A percentile compares a stretch with the other conserved stretches of the same genome.
Evolutionary conservation across 2,888 invertebrate species (phyloP).

Genomic region (Troides oblongomaculatus): DNA sequence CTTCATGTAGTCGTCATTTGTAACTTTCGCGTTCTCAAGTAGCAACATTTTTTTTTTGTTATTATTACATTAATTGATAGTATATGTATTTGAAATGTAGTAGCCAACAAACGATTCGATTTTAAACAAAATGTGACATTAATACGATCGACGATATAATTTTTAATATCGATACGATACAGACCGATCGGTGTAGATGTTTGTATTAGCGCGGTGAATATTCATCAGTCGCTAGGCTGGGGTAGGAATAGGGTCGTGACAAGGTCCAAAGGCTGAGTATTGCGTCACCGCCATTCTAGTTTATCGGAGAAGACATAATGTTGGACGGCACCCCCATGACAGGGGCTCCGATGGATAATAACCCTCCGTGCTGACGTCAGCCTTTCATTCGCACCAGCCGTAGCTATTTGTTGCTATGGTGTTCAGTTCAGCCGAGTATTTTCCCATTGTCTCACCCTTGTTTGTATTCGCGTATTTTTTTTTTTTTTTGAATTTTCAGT

Average conservation of each 20-base stretch:
- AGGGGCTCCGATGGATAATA: constrained; percentile 11
- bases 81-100: not conserved
- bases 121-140: too few species aligned
- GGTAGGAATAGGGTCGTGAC: constrained; percentile 16
- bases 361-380: constrained; percentile 33
- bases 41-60: too few species aligned
- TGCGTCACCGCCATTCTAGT: constrained; percentile 28
- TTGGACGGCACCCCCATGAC: constrained; percentile 28
- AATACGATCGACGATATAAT: too few species aligned
- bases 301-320: constrained; percentile 29
- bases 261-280: constrained; percentile 23
- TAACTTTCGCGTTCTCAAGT: too few species aligned
- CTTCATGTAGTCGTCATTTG: too few species aligned
- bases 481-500: not conserved
- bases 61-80: not conserved
- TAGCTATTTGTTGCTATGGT: constrained; percentile 21
- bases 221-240: constrained; percentile 19
- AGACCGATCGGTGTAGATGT: not conserved
- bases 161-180: too few species aligned
- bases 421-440: constrained; percentile 11
- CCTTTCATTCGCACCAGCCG: constrained; percentile 28
- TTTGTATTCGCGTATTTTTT: constrained; percentile 6
- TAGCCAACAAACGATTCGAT: too few species aligned
- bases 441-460: constrained; percentile 3
- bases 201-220: not conserved